phyloP scores from a whole-genome alignment of 2,113 vertebrate species.

The Antennarius striatus region DNA sequence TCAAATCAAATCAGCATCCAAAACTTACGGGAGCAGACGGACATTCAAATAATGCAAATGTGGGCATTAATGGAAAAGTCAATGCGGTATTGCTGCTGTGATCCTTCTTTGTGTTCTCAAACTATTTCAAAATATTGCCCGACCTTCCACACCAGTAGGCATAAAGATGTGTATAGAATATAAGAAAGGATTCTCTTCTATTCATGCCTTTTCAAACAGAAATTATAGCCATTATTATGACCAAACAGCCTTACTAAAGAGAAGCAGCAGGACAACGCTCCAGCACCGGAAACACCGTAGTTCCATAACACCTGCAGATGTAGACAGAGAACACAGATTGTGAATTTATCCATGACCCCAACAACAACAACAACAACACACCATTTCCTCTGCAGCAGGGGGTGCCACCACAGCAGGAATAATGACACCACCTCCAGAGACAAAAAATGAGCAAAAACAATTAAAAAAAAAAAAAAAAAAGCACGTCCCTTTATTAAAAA shows the following conservation, averaged over 20 bases:
- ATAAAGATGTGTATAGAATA: neutral
- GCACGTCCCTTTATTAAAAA: conserved; percentile 19
- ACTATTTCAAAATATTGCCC: neutral
- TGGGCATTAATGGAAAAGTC: too few species aligned
- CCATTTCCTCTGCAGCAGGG: conserved; percentile 45
- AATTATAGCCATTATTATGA: conserved; percentile 21
- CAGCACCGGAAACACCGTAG: conserved; percentile 53
- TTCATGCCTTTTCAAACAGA: conserved; percentile 9
- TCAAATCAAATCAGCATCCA: conserved; percentile 30
- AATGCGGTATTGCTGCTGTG: neutral
- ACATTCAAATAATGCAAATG: conserved; percentile 33
- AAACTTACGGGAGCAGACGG: conserved; percentile 26
- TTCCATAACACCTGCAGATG: conserved; percentile 67
- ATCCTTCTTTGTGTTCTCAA: neutral
- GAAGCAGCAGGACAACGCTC: conserved; percentile 56
- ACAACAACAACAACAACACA: conserved; percentile 14
- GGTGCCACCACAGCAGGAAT: conserved; percentile 33
- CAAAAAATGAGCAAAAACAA: conserved; percentile 42
- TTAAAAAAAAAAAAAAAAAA: conserved; percentile 10
- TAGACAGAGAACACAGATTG: conserved; percentile 49
- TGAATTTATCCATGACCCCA: conserved; percentile 55
- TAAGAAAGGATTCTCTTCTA: neutral
- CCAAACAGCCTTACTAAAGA: conserved; percentile 64
- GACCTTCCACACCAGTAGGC: neutral
- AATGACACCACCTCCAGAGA: conserved; percentile 52